Evolutionary conservation across 37 sponge, comb jelly and placozoan species (phyloP), one percentile per base, ranked within the genome.

Genomic region (Spongia lamella): DNA sequence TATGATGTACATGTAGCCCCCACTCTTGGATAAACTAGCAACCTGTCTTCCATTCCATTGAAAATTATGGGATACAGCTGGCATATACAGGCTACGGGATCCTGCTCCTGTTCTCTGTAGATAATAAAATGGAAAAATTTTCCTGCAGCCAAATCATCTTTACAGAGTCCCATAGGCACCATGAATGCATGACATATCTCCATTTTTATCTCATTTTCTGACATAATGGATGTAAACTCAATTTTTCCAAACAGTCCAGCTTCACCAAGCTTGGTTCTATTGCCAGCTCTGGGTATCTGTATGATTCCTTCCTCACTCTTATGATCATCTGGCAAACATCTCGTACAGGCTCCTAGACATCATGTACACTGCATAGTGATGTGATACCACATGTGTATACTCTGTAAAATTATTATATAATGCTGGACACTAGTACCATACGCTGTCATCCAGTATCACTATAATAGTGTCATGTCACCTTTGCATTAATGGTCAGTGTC

Each of bases 1-100:
- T 3, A 36, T 39, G 24, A 75, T n/a, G 36, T 75, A 75, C 24
- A 75, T 75, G 47, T 9, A 11, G 2, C 38, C 19, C 15, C 76
- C 76, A 75, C 39, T 35, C 47, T 75, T 75, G 2, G 76, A 61
- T 7, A 75, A 39, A 3, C 63, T n/a, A 15, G 76, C 38, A 13
- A 75, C 76, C 25, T 61, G 39, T n/a, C 22, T 13, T 9, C 61
- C 76, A 61, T 33, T 59, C 76, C 76, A 75, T 39, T 75, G 24
- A 37, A 75, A 75, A 7, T 14, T n/a, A 14, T 33, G 21, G 13
- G 37, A 5, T 20, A 61, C 39, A 17, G 76, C 9, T 4, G 76
- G 76, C 25, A 3, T 9, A 43, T 51, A 75, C 3, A 61, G 62
- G 3, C 63, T 29, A 20, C 76, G 39, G n/a, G 76, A 38, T 3